These are phyloP conservation scores for sheep (Ovis aries) DNA, from an alignment of 2,113 vertebrate genomes.

Conservation along the genomic window DNA sequence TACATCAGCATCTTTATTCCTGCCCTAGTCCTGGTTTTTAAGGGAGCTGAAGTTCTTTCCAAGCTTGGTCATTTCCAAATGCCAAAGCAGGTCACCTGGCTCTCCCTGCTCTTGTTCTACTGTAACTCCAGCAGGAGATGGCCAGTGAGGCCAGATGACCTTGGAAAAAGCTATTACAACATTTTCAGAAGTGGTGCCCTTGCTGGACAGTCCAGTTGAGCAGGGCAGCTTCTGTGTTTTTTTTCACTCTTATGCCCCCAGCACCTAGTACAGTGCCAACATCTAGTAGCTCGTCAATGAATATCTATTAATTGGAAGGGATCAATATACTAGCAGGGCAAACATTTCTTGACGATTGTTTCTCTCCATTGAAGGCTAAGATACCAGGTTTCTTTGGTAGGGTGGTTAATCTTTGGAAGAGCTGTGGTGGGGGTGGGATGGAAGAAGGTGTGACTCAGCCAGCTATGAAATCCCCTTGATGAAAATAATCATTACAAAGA, in stretches of 20 bases:
- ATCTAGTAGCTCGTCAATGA: background rate
- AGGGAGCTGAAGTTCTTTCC: background rate
- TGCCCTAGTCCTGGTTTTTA: background rate
- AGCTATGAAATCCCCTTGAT: background rate
- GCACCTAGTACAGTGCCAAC: background rate
- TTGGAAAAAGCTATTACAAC: background rate
- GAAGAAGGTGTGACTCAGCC: background rate
- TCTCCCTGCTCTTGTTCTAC: background rate
- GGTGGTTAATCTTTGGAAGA: background rate
- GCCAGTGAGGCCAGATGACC: background rate
- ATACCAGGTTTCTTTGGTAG: background rate
- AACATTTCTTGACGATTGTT: background rate
- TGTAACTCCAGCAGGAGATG: background rate
- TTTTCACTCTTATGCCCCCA: background rate
- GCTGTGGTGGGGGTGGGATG: background rate
- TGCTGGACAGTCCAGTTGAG: background rate
- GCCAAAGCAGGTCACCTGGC: background rate
- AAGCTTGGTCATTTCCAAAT: background rate
- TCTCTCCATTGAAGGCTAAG: background rate
- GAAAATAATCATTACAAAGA: background rate
- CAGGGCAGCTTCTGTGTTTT: background rate
- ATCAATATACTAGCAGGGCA: background rate
- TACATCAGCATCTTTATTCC: background rate
- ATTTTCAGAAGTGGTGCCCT: background rate
- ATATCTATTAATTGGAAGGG: background rate